Percentiles rank a stretch among this genome's conserved stretches.
phyloP scores from a whole-genome alignment of 2,113 vertebrate species.

The Poeciliopsis retropinna region DNA sequence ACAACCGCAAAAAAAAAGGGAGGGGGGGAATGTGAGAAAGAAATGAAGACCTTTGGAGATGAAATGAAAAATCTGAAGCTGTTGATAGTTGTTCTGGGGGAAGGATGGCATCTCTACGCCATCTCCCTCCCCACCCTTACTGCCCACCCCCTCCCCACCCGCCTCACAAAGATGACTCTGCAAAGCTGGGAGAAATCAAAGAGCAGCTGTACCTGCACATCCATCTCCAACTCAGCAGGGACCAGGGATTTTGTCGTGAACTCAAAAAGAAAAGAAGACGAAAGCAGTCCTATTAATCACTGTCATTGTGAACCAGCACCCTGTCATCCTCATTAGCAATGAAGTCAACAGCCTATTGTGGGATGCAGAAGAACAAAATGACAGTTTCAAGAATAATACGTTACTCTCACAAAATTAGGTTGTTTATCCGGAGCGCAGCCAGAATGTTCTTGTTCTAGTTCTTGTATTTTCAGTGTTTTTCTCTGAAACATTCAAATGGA shows the following conservation, averaged over 20 bases:
- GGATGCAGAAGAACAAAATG: not conserved
- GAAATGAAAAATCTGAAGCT: constrained; percentile 30
- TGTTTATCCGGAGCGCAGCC: not conserved
- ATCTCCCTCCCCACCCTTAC: not conserved
- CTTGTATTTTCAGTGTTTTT: not conserved
- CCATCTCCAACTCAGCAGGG: constrained; percentile 65
- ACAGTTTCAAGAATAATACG: not conserved
- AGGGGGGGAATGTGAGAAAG: not conserved
- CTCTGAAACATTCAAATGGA: not conserved
- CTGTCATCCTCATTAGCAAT: constrained; percentile 5
- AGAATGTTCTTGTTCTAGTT: not conserved
- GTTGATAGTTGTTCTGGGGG: constrained; percentile 50
- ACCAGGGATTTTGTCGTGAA: constrained; percentile 42
- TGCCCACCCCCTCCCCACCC: not conserved
- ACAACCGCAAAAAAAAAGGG: not conserved
- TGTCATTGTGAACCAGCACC: constrained; percentile 61
- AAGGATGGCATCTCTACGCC: constrained; percentile 34
- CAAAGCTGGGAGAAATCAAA: constrained; percentile 64
- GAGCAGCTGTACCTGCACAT: constrained; percentile 48
- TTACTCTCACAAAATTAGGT: not conserved
- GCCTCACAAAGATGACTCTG: constrained; percentile 68
- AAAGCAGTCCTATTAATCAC: constrained; percentile 51
- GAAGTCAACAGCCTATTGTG: not conserved
- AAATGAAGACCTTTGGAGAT: constrained; percentile 14
- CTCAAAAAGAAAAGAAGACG: constrained; percentile 40